phyloP scores from a whole-genome alignment of 2,113 vertebrate species.

The Grallaria varia region DNA sequence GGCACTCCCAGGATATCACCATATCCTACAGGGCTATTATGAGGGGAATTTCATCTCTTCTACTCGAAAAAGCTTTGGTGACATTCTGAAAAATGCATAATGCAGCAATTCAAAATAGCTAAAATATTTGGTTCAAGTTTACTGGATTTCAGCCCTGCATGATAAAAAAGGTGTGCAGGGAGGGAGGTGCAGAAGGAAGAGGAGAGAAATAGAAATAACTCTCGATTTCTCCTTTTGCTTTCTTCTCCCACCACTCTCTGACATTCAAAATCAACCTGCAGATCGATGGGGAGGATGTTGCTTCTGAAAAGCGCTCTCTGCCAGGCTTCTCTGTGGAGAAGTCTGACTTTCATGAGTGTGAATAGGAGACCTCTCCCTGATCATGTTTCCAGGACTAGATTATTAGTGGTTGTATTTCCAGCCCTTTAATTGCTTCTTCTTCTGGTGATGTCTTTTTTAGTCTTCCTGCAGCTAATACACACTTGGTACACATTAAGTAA shows the following conservation, averaged over 20 bases:
- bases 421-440: conserved; percentile 59
- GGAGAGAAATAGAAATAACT: neutral
- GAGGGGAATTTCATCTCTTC: conserved; percentile 42
- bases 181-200: neutral
- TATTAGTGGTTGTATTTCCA: conserved; percentile 23
- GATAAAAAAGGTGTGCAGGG: neutral
- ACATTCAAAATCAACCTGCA: neutral
- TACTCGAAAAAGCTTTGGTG: neutral
- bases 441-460: conserved; percentile 26
- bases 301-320: neutral
- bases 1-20: neutral
- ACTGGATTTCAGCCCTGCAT: neutral
- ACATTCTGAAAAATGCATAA: conserved; percentile 28
- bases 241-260: neutral
- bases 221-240: neutral
- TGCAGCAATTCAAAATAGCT: neutral
- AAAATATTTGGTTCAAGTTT: conserved; percentile 30
- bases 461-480: conserved; percentile 13
- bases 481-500: conserved; percentile 3
- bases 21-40: neutral
- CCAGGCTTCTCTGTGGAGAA: neutral
- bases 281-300: neutral
- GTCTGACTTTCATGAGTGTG: neutral
- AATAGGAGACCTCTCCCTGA: neutral
- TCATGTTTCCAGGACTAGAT: neutral